Conservation (phyloP, 2,888 invertebrate genomes). For the Tetanocera ferruginea region DNA sequence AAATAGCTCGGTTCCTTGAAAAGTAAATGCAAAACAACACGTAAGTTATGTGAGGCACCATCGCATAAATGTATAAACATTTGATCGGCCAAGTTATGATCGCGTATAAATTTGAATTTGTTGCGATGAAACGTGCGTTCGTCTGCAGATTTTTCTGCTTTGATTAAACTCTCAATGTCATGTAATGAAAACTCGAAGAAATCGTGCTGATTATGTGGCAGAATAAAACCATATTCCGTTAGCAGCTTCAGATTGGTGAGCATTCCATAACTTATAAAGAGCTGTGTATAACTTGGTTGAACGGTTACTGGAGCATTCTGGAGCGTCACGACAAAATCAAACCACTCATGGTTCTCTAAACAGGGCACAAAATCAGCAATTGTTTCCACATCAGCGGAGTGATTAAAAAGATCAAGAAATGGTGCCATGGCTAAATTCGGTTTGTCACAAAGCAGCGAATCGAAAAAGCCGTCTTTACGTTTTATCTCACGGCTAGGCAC, state of each 20-base stretch:
- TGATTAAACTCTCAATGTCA: constrained; percentile 71
- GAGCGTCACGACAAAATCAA: constrained; percentile 57
- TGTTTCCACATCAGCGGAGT: constrained; percentile 76
- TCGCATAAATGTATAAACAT: constrained; percentile 76
- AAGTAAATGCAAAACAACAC: constrained; percentile 64
- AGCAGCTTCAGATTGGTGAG: constrained; percentile 86
- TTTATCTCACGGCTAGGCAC: constrained; percentile 73
- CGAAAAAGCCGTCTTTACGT: constrained; percentile 64
- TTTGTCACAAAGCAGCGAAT: constrained; percentile 72
- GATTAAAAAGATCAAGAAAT: constrained; percentile 91
- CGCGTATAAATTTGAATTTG: constrained; percentile 76
- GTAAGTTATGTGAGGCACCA: constrained; percentile 79
- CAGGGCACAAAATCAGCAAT: constrained; percentile 64
- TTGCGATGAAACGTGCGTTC: constrained; percentile 71
- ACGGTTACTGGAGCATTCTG: constrained; percentile 62
- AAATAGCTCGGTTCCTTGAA: constrained; percentile 63
- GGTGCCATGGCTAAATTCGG: constrained; percentile 85
- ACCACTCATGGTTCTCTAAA: constrained; percentile 28
- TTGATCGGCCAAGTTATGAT: constrained; percentile 74
- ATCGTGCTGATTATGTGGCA: constrained; percentile 79
- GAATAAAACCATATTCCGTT: constrained; percentile 88
- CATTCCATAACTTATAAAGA: constrained; percentile 90
- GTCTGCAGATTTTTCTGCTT: constrained; percentile 57
- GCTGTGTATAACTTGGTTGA: constrained; percentile 76
- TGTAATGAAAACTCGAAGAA: constrained; percentile 74